phyloP scores from a whole-genome alignment of 2,888 invertebrate genomes.

The Reticulitermes lucifugus region DNA sequence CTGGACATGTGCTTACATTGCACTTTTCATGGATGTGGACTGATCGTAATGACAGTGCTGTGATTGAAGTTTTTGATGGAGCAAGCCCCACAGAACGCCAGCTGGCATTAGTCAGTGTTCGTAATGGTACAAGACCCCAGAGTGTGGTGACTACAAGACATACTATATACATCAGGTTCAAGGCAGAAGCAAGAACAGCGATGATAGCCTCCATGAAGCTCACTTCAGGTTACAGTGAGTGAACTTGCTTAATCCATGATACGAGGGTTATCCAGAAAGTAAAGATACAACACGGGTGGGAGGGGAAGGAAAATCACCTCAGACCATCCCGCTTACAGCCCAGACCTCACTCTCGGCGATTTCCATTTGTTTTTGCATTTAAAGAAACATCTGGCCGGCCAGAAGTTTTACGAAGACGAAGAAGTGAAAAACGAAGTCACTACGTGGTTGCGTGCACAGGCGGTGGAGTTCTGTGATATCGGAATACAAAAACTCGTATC shows the following conservation, averaged over 20 bases:
- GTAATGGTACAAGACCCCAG: slow-evolving; percentile 90
- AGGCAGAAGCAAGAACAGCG: slow-evolving; percentile 77
- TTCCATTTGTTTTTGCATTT: too few species aligned
- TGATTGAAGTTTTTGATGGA: slow-evolving; percentile 66
- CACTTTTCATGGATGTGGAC: slow-evolving; percentile 86
- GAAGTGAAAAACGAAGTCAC: too few species aligned
- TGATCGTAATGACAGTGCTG: slow-evolving; percentile 76
- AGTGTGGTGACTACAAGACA: slow-evolving; percentile 86
- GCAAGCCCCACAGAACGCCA: slow-evolving; percentile 71
- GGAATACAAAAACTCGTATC: too few species aligned
- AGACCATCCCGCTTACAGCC: too few species aligned
- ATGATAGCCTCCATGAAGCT: slow-evolving; percentile 83
- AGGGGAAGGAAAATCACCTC: too few species aligned
- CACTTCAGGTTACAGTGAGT: slow-evolving; percentile 77
- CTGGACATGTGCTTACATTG: slow-evolving; percentile 85
- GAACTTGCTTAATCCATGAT: background rate
- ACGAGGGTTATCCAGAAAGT: too few species aligned
- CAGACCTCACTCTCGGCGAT: too few species aligned
- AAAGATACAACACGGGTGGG: too few species aligned
- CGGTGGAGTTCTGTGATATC: too few species aligned
- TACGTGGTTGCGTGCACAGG: too few species aligned
- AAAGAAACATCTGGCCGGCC: too few species aligned
- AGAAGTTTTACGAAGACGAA: too few species aligned
- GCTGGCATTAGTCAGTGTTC: slow-evolving; percentile 77
- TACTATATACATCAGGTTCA: slow-evolving; percentile 83